A percentile compares a stretch with the other conserved stretches of the same genome.
Evolutionary conservation across 2,888 invertebrate genomes (phyloP).

Genomic region (Leptinotarsa rubiginosa): DNA sequence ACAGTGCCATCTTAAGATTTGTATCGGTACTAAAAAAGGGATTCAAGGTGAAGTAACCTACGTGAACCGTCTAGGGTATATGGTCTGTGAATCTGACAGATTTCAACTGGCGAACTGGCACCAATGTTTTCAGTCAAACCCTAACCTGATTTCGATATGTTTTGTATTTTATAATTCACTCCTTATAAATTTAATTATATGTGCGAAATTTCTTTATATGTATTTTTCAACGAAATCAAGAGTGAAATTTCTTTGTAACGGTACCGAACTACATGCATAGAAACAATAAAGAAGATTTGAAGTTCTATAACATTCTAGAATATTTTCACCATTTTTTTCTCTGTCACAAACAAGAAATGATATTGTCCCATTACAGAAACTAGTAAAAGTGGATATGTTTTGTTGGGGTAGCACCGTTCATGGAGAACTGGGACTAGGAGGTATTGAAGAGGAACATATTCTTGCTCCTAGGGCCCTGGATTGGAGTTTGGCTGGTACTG

Average conservation of each 20-base stretch:
- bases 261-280: not conserved
- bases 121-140: not conserved
- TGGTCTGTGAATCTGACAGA: too few species aligned
- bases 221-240: not conserved
- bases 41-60: too few species aligned
- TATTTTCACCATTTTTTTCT: conserved; percentile 27
- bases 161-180: not conserved
- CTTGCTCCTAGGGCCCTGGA: conserved; percentile 72
- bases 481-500: conserved; percentile 72
- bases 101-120: too few species aligned
- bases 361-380: conserved; percentile 1
- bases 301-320: conserved; percentile 17
- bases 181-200: not conserved
- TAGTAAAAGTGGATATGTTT: conserved; percentile 66
- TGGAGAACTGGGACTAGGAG: conserved; percentile 84
- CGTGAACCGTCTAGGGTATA: too few species aligned
- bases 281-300: not conserved
- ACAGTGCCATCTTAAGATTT: too few species aligned
- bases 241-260: not conserved
- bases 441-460: conserved; percentile 79
- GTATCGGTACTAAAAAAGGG: too few species aligned
- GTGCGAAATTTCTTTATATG: not conserved
- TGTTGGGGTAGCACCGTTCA: conserved; percentile 84
- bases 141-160: not conserved
- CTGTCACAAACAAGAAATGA: conserved; percentile 34